Evolutionary conservation across 2,888 invertebrate species (phyloP), one percentile per base, ranked within the genome.

Genomic region (Punctoribates punctum): DNA sequence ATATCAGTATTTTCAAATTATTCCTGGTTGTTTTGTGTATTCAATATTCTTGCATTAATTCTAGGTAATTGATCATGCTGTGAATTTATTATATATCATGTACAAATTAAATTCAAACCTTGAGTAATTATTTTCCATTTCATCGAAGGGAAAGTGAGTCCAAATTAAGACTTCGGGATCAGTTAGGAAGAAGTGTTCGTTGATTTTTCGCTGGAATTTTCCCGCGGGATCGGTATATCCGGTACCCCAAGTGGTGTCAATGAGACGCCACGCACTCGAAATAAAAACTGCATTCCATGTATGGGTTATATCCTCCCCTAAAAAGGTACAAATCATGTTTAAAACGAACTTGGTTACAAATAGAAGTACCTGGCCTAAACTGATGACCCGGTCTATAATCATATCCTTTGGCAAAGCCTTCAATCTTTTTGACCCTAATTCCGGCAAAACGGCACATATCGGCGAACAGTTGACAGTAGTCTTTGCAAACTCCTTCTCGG

Each of bases 221-320:
- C 82, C 82, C 8, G 81, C 78, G 48, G 79, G 79, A 72, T 82
- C 82, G 2, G 75, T 73, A 75, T 77, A 77, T 79, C 82, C 81
- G 73, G 82, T 80, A 38, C 81, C 82, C 81, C 81, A 81, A 2
- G 83, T 82, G 27, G 81, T 79, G 76, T 83, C 83, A 4, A 83
- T 77, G 6, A 83, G 78, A 20, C 82, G 77, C 83, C 83, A 83
- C 6, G 81, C 79, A 8, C 82, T 82, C 51, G 80, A 80, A 29
- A 83, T 78, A 78, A 81, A 82, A 17, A 82, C 82, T 0, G 82
- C 82, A 75, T 81, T 81, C 82, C 83, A 83, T 3, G 80, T 80
- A 75, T 82, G 82, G 5, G 79, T 77, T 3, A 80, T 79, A 62
- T 82, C 82, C 75, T 81, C 79, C 0, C 79, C 76, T 76, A 20